Conservation (phyloP, 2,888 invertebrate species). For the Autographa gamma region DNA sequence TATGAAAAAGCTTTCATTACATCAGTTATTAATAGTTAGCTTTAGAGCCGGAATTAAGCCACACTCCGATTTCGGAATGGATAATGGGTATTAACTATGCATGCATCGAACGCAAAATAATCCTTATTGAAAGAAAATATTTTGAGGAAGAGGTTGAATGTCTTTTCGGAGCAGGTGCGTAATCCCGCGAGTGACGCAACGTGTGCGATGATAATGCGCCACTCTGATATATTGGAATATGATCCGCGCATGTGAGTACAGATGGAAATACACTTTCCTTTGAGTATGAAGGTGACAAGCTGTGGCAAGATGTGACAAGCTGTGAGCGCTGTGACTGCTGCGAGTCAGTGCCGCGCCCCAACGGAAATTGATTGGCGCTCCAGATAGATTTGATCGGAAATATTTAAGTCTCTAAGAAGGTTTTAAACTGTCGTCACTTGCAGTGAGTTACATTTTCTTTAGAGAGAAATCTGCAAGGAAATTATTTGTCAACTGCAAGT, state of each 20-base stretch:
- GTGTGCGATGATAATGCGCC: conserved; percentile 50
- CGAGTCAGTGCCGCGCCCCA: neutral
- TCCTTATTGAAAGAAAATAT: conserved; percentile 12
- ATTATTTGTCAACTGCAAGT: too few relatives aligned
- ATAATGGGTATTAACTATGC: conserved; percentile 47
- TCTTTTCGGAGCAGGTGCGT: conserved; percentile 53
- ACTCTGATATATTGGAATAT: conserved; percentile 66
- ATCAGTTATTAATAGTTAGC: conserved; percentile 42
- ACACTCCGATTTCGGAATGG: conserved; percentile 35
- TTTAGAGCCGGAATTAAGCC: conserved; percentile 27
- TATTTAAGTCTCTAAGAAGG: neutral
- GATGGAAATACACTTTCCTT: conserved; percentile 27
- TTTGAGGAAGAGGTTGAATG: conserved; percentile 9
- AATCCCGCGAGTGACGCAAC: conserved; percentile 47
- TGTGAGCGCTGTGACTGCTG: neutral
- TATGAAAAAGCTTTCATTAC: conserved; percentile 40
- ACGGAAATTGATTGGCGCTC: neutral
- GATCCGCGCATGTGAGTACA: conserved; percentile 50
- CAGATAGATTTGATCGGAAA: neutral
- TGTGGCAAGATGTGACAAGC: conserved; percentile 20
- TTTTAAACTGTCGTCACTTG: conserved; percentile 1
- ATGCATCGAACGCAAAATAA: conserved; percentile 23
- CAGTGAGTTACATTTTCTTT: neutral
- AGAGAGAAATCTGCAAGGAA: neutral
- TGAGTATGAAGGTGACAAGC: conserved; percentile 35